Evolutionary conservation across 2,113 vertebrate genomes (phyloP).

Genomic region (Pristiophorus japonicus): DNA sequence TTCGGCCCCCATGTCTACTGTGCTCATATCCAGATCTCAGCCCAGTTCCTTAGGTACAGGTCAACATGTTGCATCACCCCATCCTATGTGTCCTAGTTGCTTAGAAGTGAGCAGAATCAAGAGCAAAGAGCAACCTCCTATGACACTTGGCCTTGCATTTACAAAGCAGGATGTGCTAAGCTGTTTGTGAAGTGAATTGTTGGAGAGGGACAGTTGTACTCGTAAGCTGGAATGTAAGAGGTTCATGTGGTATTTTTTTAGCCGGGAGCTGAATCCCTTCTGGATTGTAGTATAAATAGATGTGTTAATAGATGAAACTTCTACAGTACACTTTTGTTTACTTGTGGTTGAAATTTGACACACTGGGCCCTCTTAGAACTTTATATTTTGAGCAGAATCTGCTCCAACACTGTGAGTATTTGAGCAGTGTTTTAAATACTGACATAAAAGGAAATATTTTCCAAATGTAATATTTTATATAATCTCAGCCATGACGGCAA

Average conservation of each 20-base stretch:
- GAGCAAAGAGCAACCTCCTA: neutral
- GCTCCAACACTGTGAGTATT: neutral
- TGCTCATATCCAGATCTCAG: neutral
- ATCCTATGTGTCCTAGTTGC: neutral
- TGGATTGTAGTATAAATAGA: neutral
- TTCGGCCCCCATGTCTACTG: no score
- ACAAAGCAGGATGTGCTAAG: neutral
- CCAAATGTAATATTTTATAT: neutral
- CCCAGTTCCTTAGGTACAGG: neutral
- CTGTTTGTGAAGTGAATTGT: neutral
- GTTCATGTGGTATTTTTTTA: neutral
- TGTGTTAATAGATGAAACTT: neutral
- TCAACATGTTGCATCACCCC: neutral
- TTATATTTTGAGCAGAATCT: constrained; percentile 11
- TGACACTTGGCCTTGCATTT: neutral
- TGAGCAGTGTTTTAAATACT: neutral
- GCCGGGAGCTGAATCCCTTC: neutral
- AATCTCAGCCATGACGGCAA: neutral
- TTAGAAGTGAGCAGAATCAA: neutral
- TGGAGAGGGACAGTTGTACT: neutral
- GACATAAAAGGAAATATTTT: neutral
- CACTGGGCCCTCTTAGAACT: neutral
- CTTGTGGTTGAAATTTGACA: neutral
- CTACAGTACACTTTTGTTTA: neutral
- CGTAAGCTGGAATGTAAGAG: neutral